phyloP scores from a whole-genome alignment of 1,140 invertebrate genomes.

The Cephus cinctus region DNA sequence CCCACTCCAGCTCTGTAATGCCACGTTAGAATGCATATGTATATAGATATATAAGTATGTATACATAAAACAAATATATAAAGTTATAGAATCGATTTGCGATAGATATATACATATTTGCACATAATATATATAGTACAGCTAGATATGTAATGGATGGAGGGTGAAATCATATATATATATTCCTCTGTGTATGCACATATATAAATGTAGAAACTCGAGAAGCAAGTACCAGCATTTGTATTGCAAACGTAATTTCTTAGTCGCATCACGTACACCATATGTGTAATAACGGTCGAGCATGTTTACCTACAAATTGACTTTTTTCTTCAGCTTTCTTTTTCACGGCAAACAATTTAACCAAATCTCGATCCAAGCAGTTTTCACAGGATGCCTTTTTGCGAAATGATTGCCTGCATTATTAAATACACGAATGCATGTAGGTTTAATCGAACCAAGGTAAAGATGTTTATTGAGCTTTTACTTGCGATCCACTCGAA shows the following conservation, averaged over 20 bases:
- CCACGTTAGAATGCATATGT: conserved; percentile 9
- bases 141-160: conserved; percentile 3
- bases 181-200: conserved; percentile 1
- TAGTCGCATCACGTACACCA: conserved; percentile 14
- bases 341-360: too few species aligned
- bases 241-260: conserved; percentile 12
- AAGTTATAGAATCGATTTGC: background rate
- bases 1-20: too few species aligned
- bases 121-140: conserved; percentile 3
- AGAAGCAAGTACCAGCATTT: too few species aligned
- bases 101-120: conserved; percentile 7
- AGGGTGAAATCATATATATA: too few species aligned
- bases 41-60: background rate
- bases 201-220: conserved; percentile 6
- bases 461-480: too few species aligned
- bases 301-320: conserved; percentile 17
- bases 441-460: too few species aligned
- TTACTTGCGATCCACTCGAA: too few species aligned
- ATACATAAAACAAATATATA: background rate
- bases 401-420: too few species aligned
- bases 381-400: too few species aligned
- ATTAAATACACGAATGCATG: too few species aligned
- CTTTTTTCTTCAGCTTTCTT: too few species aligned
- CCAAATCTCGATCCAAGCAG: too few species aligned
- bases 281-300: conserved; percentile 17